Conservation (phyloP, 2,888 invertebrate species). For the Apodemia zela region DNA sequence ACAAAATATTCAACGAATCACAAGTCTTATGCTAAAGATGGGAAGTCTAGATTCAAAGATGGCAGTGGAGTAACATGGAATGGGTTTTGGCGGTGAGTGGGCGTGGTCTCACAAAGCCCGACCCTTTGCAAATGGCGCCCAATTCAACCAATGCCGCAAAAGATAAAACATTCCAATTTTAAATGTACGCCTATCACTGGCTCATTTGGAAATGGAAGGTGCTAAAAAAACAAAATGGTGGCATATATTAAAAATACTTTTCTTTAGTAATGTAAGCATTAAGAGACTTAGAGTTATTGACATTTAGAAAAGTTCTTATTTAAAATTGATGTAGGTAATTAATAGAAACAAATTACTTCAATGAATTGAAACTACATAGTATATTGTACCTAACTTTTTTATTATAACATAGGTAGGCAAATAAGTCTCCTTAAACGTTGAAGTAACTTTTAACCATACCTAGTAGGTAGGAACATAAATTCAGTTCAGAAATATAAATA, state of each 20-base stretch:
- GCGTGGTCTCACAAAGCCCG: constrained; percentile 54
- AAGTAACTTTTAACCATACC: too few relatives aligned
- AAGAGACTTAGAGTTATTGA: not conserved
- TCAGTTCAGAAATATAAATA: too few relatives aligned
- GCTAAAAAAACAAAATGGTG: constrained; percentile 12
- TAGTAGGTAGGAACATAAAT: too few relatives aligned
- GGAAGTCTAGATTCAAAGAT: constrained; percentile 49
- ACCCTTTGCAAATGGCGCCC: constrained; percentile 77
- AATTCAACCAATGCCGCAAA: constrained; percentile 62
- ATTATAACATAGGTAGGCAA: too few relatives aligned
- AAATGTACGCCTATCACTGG: constrained; percentile 26
- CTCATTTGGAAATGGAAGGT: constrained; percentile 10
- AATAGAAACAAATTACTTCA: too few relatives aligned
- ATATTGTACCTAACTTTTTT: too few relatives aligned
- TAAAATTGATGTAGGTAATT: too few relatives aligned
- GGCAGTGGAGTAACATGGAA: constrained; percentile 55
- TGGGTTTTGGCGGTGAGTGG: constrained; percentile 49
- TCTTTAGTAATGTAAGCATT: not conserved
- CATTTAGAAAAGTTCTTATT: not conserved
- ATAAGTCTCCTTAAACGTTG: too few relatives aligned
- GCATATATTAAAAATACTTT: not conserved
- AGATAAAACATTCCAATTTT: constrained; percentile 42
- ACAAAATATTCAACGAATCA: constrained; percentile 22
- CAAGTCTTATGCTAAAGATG: constrained; percentile 37
- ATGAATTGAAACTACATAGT: too few relatives aligned